phyloP scores from a whole-genome alignment of 2,888 invertebrate genomes.

The Zele albiditarsus region DNA sequence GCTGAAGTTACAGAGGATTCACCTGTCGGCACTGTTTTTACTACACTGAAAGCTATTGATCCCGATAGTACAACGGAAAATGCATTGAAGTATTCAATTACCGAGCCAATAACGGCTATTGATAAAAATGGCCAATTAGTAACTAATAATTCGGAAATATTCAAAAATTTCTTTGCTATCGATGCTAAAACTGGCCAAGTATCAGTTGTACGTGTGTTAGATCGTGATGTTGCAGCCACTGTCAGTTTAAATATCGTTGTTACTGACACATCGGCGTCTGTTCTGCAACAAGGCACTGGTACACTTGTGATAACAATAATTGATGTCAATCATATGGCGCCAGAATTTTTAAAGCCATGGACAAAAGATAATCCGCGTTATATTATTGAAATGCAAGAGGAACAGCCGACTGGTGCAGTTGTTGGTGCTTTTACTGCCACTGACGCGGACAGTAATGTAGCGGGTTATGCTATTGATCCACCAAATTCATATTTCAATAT shows the following conservation, averaged over 20 bases:
- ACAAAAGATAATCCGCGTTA: conserved; percentile 79
- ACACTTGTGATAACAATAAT: conserved; percentile 78
- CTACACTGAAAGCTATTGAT: conserved; percentile 84
- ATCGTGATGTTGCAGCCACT: conserved; percentile 82
- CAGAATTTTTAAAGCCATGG: conserved; percentile 83
- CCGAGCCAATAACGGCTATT: conserved; percentile 84
- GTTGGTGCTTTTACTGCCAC: conserved; percentile 85
- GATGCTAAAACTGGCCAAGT: conserved; percentile 79
- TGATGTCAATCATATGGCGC: conserved; percentile 77
- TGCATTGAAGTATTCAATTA: conserved; percentile 79
- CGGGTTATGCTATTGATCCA: conserved; percentile 82
- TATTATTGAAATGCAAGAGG: conserved; percentile 83
- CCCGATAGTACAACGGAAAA: conserved; percentile 84
- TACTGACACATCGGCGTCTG: conserved; percentile 86
- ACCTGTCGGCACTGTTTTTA: conserved; percentile 80
- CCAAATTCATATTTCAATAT: conserved; percentile 85
- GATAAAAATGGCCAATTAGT: conserved; percentile 89
- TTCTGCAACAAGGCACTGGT: conserved; percentile 84
- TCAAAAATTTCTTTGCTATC: conserved; percentile 80
- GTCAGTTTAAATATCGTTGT: conserved; percentile 86
- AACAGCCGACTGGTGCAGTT: conserved; percentile 85
- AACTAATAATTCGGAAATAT: conserved; percentile 65
- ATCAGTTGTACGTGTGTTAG: conserved; percentile 77
- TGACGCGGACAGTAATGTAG: conserved; percentile 88
- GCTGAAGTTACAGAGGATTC: conserved; percentile 89